Evolutionary conservation across 1,140 invertebrate genomes (phyloP), one percentile per base, ranked within the genome.

Genomic region (Pseudomyrmex flavicornis): DNA sequence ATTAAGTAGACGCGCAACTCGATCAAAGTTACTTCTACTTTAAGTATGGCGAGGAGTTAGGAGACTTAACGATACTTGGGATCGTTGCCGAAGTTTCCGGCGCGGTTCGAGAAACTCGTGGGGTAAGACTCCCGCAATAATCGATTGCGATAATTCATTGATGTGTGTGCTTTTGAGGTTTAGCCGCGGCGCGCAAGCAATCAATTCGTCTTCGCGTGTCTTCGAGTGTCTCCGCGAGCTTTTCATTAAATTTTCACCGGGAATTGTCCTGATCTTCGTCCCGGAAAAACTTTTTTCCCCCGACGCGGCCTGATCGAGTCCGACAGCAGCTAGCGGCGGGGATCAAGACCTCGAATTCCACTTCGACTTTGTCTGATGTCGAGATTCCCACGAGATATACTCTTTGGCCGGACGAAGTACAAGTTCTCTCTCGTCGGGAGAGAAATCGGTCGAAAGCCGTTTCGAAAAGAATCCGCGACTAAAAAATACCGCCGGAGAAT

Each of bases 201-300:
- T 88, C 85, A 75, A 84, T 87, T 61, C 62, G 54, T 63, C 66
- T 69, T 66, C 63, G 26, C 69, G 61, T 58, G 54, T 80, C 65
- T 61, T 54, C 74, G 10, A 54, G 48, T 35, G 74, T 76, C 66
- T 80, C 63, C 26, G 66, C 61, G 79, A 73, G 59, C 69, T 62
- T 84, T 87, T 88, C 89, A 91, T 91, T 90, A 91, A 91, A 90
- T 26, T 91, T 91, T 90, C 75, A 91, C 10, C 65, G 70, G 9
- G 58, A 75, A 85, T 90, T 88, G 85, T 89, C 89, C 82, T 75
- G 84, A 88, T 88, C 84, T 88, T 88, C 68, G 74, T 76, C 48
- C 50, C 50, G 52, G 5, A 12, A 35, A 87, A 87, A 85, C 50
- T 86, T 80, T 9, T 1, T 10, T 15, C 68, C 2, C 46, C 9